Evolutionary conservation across 2,797 vertebrate species (phyloP).

Genomic region (Sebastes jordani): DNA sequence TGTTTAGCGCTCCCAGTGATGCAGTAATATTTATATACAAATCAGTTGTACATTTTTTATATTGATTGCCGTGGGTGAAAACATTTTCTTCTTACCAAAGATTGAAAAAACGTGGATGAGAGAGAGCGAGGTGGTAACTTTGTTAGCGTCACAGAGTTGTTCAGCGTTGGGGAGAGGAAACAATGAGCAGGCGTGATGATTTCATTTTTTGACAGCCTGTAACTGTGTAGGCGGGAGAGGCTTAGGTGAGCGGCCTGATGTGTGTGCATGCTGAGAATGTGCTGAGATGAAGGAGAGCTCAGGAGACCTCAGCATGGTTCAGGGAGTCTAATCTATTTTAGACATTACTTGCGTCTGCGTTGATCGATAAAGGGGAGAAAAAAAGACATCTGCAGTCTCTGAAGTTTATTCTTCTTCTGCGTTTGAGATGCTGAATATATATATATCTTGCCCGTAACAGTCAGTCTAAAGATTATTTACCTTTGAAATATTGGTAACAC

Average conservation of each 20-base stretch:
- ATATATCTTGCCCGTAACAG: background rate
- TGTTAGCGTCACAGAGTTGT: conserved; percentile 18
- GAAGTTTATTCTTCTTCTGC: background rate
- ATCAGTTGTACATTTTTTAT: conserved; percentile 39
- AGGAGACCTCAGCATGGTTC: conserved; percentile 20
- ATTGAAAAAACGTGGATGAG: conserved; percentile 30
- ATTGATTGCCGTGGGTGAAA: conserved; percentile 63
- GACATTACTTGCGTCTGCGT: conserved; percentile 1
- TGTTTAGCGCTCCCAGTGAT: conserved; percentile 31
- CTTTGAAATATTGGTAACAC: background rate
- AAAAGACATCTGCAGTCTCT: background rate
- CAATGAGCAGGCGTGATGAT: conserved; percentile 34
- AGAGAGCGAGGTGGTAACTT: conserved; percentile 16
- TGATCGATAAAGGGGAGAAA: background rate
- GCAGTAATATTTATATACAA: conserved; percentile 23
- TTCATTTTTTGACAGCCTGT: conserved; percentile 56
- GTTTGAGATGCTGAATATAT: background rate
- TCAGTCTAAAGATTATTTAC: background rate
- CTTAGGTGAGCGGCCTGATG: conserved; percentile 36
- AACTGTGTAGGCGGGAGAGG: conserved; percentile 40
- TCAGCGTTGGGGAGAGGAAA: conserved; percentile 17
- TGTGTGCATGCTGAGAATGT: background rate
- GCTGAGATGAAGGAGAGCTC: conserved; percentile 29
- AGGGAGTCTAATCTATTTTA: conserved; percentile 36
- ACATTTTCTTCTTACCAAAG: conserved; percentile 35